phyloP scores from a whole-genome alignment of 2,888 invertebrate genomes.

The Trachelus stipa region DNA sequence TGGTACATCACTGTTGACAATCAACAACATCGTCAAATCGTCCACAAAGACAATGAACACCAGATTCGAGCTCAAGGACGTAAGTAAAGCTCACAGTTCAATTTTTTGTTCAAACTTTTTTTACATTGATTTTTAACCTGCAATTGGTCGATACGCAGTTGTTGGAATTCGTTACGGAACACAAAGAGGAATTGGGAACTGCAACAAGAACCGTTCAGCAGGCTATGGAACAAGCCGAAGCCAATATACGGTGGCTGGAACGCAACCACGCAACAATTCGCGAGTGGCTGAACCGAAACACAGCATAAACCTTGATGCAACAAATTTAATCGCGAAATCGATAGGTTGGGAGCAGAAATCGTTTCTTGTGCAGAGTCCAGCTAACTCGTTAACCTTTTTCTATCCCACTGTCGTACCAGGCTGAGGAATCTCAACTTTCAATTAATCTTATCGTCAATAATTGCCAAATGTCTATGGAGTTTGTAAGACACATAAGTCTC shows the following conservation, averaged over 20 bases:
- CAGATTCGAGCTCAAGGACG: constrained; percentile 81
- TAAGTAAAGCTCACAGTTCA: constrained; percentile 61
- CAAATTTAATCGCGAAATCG: neutral
- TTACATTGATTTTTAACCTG: constrained; percentile 13
- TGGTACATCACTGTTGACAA: constrained; percentile 77
- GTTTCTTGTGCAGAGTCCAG: neutral
- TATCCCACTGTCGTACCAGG: neutral
- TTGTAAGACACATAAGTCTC: constrained; percentile 26
- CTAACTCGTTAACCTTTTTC: neutral
- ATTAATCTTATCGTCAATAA: neutral
- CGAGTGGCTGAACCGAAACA: constrained; percentile 74
- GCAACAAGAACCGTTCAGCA: constrained; percentile 80
- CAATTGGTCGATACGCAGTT: constrained; percentile 68
- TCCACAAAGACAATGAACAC: constrained; percentile 81
- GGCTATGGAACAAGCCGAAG: constrained; percentile 82
- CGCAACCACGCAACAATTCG: constrained; percentile 80
- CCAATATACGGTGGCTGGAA: constrained; percentile 88
- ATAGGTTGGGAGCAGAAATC: neutral
- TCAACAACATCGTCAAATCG: constrained; percentile 79
- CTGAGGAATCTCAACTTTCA: neutral
- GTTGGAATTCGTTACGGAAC: constrained; percentile 75
- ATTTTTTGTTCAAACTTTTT: constrained; percentile 8
- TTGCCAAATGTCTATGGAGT: neutral
- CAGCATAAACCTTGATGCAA: constrained; percentile 34
- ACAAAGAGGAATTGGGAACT: constrained; percentile 75